phyloP scores from a whole-genome alignment of 1,140 invertebrate species.

The Stenopsyche tienmushanensis region DNA sequence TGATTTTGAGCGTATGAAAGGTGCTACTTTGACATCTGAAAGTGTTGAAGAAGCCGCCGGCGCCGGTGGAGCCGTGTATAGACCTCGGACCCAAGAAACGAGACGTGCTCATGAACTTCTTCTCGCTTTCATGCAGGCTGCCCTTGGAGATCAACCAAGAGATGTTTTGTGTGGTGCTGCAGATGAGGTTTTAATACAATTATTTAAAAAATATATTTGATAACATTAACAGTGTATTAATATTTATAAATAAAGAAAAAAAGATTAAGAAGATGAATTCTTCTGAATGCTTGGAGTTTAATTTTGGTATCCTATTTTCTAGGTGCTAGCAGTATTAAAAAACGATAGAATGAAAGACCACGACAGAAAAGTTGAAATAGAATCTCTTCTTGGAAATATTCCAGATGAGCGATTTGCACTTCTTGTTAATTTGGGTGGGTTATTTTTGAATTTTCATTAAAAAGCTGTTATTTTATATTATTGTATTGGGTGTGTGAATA shows the following conservation, averaged over 20 bases:
- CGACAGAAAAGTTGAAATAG: constrained; percentile 92
- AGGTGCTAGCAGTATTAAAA: constrained; percentile 87
- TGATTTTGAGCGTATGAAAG: constrained; percentile 88
- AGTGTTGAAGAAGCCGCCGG: constrained; percentile 74
- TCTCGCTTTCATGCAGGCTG: constrained; percentile 94
- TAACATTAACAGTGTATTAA: not conserved
- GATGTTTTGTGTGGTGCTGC: constrained; percentile 97
- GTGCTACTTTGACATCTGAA: constrained; percentile 81
- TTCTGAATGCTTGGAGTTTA: no score
- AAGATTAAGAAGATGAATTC: no score
- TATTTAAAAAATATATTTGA: not conserved
- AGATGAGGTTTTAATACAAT: constrained; percentile 77
- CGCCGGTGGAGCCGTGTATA: constrained; percentile 90
- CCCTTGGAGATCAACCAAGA: constrained; percentile 94
- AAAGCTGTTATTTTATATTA: not conserved
- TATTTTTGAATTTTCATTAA: not conserved
- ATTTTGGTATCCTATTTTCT: not conserved
- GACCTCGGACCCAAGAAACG: constrained; percentile 97
- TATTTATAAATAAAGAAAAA: no score
- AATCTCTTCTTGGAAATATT: constrained; percentile 80
- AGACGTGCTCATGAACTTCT: constrained; percentile 95
- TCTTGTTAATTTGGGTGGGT: constrained; percentile 84
- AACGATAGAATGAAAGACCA: constrained; percentile 93
- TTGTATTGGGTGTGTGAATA: not conserved
- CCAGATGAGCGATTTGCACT: constrained; percentile 95